Conservation (phyloP, 2,888 invertebrate genomes). For the Chironomus tentans region DNA sequence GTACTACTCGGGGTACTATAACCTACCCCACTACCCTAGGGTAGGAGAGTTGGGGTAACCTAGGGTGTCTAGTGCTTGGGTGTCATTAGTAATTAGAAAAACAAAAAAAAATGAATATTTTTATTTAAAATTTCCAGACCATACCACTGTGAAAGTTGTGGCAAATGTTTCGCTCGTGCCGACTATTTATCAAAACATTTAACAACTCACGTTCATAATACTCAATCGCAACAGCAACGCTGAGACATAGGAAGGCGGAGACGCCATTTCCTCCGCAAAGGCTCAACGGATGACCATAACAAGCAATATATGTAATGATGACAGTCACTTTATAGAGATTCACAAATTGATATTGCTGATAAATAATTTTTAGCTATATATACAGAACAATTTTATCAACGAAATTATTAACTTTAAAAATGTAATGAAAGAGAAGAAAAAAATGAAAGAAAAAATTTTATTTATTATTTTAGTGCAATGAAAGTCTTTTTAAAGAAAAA, state of each 20-base stretch:
- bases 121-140: slow-evolving; percentile 40
- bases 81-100: too few species aligned
- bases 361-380: slow-evolving; percentile 10
- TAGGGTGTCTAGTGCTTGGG: too few species aligned
- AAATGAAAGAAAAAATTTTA: slow-evolving; percentile 3
- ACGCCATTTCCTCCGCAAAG: slow-evolving; percentile 24
- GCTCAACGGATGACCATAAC: slow-evolving; percentile 1
- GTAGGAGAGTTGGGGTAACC: too few species aligned
- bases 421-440: background rate
- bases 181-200: slow-evolving; percentile 86
- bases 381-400: slow-evolving; percentile 16
- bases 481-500: background rate
- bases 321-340: slow-evolving; percentile 15
- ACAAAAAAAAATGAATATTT: too few species aligned
- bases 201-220: slow-evolving; percentile 78
- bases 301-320: slow-evolving; percentile 18
- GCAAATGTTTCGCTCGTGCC: slow-evolving; percentile 82
- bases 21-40: too few species aligned
- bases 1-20: too few species aligned
- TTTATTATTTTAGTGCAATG: slow-evolving; percentile 11
- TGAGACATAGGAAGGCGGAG: slow-evolving; percentile 24
- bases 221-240: slow-evolving; percentile 45
- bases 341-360: background rate
- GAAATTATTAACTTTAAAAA: background rate
- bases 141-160: slow-evolving; percentile 86